phyloP scores from a whole-genome alignment of 2,888 invertebrate genomes.

The Folsomia manolachei region DNA sequence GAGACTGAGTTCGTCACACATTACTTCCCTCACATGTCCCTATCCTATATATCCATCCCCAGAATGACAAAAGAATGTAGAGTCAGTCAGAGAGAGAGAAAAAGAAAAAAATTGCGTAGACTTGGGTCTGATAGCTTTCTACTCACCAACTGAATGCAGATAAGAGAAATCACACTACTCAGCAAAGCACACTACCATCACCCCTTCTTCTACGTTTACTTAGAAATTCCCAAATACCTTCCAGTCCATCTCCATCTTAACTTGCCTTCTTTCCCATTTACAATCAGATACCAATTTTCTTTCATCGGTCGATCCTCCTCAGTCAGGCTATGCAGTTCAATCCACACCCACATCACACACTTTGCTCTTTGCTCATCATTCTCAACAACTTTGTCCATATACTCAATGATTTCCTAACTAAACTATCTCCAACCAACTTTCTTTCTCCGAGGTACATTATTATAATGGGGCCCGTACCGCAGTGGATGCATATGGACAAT shows the following conservation, averaged over 20 bases:
- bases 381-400: not conserved
- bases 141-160: constrained; percentile 47
- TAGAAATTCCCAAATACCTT: constrained; percentile 44
- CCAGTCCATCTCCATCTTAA: constrained; percentile 21
- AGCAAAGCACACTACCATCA: constrained; percentile 40
- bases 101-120: constrained; percentile 44
- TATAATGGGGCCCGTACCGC: not conserved
- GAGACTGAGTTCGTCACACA: constrained; percentile 3
- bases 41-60: not conserved
- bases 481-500: not conserved
- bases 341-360: not conserved
- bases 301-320: constrained; percentile 30
- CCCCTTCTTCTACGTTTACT: constrained; percentile 27
- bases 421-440: not conserved
- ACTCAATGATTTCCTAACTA: constrained; percentile 4
- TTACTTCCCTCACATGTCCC: not conserved
- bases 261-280: constrained; percentile 41
- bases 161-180: constrained; percentile 44
- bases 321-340: constrained; percentile 11
- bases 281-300: constrained; percentile 43
- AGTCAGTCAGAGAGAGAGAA: constrained; percentile 35
- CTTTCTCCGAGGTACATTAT: not conserved
- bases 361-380: not conserved
- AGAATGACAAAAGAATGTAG: constrained; percentile 27
- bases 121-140: constrained; percentile 43